These are phyloP conservation scores for Hydrocynus forskahlii DNA, from an alignment of 2,797 vertebrate genomes.

Conservation along the genomic window DNA sequence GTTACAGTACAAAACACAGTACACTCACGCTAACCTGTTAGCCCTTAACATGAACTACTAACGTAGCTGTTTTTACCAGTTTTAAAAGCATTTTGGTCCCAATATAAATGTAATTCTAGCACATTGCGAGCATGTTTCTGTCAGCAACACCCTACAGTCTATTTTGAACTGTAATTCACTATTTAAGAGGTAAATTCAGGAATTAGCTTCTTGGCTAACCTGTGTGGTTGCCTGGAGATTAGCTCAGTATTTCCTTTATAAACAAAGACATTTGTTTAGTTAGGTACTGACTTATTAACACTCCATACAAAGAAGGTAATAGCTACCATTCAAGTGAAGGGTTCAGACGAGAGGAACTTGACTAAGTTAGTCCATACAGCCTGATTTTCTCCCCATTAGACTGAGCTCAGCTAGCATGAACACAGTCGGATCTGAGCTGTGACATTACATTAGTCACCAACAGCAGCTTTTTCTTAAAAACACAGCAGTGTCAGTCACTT, in stretches of 20 bases:
- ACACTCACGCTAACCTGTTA: neutral
- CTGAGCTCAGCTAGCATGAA: neutral
- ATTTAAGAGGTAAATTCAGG: neutral
- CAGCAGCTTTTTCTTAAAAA: neutral
- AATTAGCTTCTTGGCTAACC: neutral
- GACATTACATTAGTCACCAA: neutral
- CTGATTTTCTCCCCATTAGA: slow-evolving; percentile 3
- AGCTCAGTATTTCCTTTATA: neutral
- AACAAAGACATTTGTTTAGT: neutral
- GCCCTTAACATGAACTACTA: neutral
- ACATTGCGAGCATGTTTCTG: neutral
- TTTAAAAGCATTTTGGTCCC: neutral
- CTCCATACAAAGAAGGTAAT: neutral
- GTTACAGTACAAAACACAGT: neutral
- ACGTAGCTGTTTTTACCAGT: neutral
- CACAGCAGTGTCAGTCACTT: neutral
- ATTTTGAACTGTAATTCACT: neutral
- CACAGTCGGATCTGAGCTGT: too few species aligned
- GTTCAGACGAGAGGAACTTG: slow-evolving; percentile 3
- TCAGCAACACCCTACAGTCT: neutral
- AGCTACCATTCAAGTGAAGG: slow-evolving; percentile 13
- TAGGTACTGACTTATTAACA: neutral
- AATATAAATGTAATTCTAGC: neutral
- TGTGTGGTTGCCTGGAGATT: neutral
- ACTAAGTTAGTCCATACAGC: slow-evolving; percentile 2